Conservation (phyloP, 2,113 vertebrate species). For the Ochotona princeps region DNA sequence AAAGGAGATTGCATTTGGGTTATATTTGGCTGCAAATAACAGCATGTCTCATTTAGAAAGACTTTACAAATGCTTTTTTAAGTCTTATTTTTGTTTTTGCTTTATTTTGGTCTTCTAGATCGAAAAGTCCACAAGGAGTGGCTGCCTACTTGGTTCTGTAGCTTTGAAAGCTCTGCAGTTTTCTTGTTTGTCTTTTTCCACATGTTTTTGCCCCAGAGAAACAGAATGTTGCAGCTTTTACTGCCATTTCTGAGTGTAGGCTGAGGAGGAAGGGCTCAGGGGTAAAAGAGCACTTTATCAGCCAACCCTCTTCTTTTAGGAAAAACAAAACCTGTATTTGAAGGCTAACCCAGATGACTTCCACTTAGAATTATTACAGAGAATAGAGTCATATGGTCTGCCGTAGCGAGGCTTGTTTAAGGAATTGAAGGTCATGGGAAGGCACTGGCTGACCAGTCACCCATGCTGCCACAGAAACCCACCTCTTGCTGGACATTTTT, state of each 20-base stretch:
- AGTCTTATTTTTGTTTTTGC: background rate
- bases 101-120: constrained; percentile 10
- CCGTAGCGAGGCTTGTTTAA: background rate
- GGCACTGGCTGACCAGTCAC: background rate
- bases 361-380: background rate
- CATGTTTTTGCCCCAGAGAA: constrained; percentile 40
- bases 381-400: background rate
- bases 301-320: background rate
- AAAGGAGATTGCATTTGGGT: background rate
- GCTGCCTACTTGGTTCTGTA: background rate
- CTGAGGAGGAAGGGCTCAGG: background rate
- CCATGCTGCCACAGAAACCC: background rate
- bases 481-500: background rate
- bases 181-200: background rate
- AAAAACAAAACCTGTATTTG: background rate
- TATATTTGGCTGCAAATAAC: constrained; percentile 47
- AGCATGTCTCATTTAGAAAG: constrained; percentile 39
- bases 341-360: background rate
- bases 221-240: background rate
- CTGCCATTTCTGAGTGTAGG: background rate
- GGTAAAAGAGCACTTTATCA: background rate
- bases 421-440: background rate
- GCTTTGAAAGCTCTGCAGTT: background rate
- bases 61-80: background rate
- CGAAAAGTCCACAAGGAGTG: background rate